Evolutionary conservation across 2,888 invertebrate genomes (phyloP), one percentile per base, ranked within the genome.

Genomic region (Miltochrista miniata): DNA sequence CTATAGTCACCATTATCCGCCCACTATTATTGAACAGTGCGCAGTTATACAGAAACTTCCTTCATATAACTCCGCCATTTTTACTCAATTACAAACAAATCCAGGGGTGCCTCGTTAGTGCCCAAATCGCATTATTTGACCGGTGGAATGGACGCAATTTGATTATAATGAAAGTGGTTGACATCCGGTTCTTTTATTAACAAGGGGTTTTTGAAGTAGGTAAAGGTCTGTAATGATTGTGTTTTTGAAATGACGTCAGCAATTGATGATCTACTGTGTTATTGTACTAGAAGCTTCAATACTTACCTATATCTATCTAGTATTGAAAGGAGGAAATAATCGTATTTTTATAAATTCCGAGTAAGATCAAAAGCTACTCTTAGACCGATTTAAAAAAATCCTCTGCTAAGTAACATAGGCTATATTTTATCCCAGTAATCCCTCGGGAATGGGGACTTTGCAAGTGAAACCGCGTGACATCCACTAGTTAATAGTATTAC

Each of bases 31-130:
- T 51, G 45, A 64, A 61, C 64, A 41, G 61, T 48, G 48, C 51
- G 51, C 52, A 29, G 56, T 54, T 64, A 55, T 64, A 48, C 51
- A 41, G 46, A 47, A 64, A 63, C 60, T 63, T 53, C 47, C 47
- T 48, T 40, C 24, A 11, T 15, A 40, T n/a, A n/a, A n/a, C 45
- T 37, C 9, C 24, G 38, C 18, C 39, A 48, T 39, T 68, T 68
- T 65, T 68, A 68, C 59, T 66, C 68, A 64, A 66, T 66, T 66
- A 66, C 51, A 41, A 35, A 15, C 46, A 44, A 55, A 61, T 58
- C 49, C 55, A 37, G 48, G 58, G 53, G 58, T 51, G 51, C 30
- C 46, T 51, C 46, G 65, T 67, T 68, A 64, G 64, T 61, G 56
- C 11, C 42, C 46, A 58, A 68, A 68, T 56, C 35, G 45, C 34